Evolutionary conservation across 2,888 invertebrate genomes (phyloP).

Genomic region (Glyphotaelius pellucidus): DNA sequence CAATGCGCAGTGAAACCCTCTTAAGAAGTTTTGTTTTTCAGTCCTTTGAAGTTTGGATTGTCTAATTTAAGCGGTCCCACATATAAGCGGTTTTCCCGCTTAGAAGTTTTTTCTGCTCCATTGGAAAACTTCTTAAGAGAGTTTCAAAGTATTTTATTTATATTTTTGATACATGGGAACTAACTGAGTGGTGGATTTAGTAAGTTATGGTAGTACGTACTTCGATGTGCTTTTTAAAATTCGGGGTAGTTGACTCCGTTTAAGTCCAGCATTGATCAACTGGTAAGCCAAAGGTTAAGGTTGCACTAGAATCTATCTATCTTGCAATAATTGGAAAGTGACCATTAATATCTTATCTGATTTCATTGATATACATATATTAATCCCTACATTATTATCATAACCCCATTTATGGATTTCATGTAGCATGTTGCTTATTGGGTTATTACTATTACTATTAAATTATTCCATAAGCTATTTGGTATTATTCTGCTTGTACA

Average conservation of each 20-base stretch:
- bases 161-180: background rate
- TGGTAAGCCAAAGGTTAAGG: too few relatives aligned
- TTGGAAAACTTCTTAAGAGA: too few relatives aligned
- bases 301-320: background rate
- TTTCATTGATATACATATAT: background rate
- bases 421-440: constrained; percentile 24
- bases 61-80: too few relatives aligned
- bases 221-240: background rate
- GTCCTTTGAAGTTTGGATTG: too few relatives aligned
- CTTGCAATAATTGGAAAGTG: background rate
- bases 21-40: too few relatives aligned
- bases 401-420: background rate
- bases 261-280: background rate
- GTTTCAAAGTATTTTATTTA: background rate
- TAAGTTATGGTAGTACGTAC: background rate
- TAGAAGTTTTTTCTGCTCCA: too few relatives aligned
- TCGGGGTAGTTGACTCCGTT: background rate
- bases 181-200: background rate
- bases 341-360: background rate
- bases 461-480: background rate
- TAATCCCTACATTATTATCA: background rate
- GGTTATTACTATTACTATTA: background rate
- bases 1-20: too few relatives aligned
- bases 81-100: too few relatives aligned
- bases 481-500: background rate